These are phyloP conservation scores for Pseudobourletiella spinata DNA, from an alignment of 1,140 invertebrate genomes.

Conservation along the genomic window DNA sequence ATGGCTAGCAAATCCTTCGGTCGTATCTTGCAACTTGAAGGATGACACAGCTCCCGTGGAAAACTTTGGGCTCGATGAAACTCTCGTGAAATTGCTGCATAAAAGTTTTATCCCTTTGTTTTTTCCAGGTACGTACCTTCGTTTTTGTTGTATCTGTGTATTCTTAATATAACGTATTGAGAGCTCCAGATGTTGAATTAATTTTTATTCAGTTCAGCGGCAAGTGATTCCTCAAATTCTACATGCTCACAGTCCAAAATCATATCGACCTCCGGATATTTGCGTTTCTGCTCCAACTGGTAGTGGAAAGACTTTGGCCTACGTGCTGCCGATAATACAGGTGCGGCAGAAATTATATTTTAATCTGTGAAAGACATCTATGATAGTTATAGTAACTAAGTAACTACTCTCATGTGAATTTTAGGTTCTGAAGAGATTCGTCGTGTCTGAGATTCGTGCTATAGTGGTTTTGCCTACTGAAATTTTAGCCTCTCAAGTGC, in stretches of 20 bases:
- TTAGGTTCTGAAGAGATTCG: constrained; percentile 43
- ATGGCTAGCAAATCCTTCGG: constrained; percentile 72
- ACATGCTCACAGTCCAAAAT: constrained; percentile 49
- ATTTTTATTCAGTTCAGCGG: constrained; percentile 58
- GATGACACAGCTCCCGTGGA: constrained; percentile 51
- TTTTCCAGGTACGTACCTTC: constrained; percentile 53
- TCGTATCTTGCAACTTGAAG: constrained; percentile 61
- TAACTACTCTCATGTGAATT: too few relatives aligned
- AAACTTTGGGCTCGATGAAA: constrained; percentile 50
- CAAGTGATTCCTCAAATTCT: constrained; percentile 73
- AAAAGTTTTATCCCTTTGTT: constrained; percentile 65
- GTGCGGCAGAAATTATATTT: constrained; percentile 37
- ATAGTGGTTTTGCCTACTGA: constrained; percentile 83
- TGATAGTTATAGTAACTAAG: neutral
- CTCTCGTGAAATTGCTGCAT: constrained; percentile 55
- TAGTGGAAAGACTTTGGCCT: constrained; percentile 93
- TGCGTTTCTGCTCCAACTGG: constrained; percentile 96
- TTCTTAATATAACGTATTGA: too few relatives aligned
- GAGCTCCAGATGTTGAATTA: neutral
- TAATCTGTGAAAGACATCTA: too few relatives aligned
- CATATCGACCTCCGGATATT: constrained; percentile 70
- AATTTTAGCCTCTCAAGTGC: constrained; percentile 83
- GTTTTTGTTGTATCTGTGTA: neutral
- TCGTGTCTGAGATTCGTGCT: constrained; percentile 59
- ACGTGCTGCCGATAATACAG: constrained; percentile 86